Evolutionary conservation across 2,113 vertebrate genomes (phyloP).

Genomic region (Patagioenas fasciata): DNA sequence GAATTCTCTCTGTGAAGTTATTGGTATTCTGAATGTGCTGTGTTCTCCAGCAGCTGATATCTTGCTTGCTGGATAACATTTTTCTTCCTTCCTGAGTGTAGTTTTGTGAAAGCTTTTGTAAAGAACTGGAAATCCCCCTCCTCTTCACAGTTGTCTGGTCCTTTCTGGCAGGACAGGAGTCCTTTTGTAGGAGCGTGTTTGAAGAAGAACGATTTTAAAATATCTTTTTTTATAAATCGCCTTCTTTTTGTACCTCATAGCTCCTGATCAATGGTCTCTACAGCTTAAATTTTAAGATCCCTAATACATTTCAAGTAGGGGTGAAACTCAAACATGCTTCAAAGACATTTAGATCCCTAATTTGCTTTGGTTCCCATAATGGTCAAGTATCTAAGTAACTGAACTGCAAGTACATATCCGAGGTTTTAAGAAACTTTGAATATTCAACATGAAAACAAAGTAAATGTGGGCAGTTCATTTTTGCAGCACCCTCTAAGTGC

Average conservation of each 20-base stretch:
- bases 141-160: neutral
- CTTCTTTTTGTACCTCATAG: rapidly evolving
- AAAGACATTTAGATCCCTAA: neutral
- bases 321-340: neutral
- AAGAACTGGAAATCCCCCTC: neutral
- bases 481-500: neutral
- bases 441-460: neutral
- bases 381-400: neutral
- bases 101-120: neutral
- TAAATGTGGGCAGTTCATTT: neutral
- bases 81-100: neutral
- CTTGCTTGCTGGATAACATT: neutral
- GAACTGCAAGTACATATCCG: neutral
- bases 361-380: neutral
- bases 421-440: neutral
- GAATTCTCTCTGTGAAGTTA: neutral
- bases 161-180: neutral
- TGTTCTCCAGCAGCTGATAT: neutral
- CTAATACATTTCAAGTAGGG: rapidly evolving
- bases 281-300: neutral
- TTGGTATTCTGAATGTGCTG: neutral
- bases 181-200: neutral
- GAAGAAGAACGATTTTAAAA: neutral
- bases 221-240: neutral
- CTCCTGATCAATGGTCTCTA: neutral